Evolutionary conservation across 1,140 invertebrate genomes (phyloP), one percentile per base, ranked within the genome.

Genomic region (Zaprionus tsacasi): DNA sequence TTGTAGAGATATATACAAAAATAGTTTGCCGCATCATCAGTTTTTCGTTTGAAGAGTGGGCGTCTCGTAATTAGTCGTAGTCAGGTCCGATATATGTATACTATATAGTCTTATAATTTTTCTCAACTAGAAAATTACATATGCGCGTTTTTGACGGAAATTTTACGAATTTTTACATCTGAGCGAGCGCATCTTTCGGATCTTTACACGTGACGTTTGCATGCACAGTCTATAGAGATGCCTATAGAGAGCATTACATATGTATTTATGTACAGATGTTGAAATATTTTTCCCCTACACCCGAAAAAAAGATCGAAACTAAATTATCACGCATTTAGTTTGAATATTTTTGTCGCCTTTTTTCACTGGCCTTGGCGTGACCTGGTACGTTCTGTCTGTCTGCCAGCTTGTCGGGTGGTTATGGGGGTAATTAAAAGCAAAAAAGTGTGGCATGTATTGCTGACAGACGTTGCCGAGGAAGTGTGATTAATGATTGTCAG

Each of bases 301-400:
- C 59, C 48, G 13, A 88, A 78, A 78, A 79, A 78, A 36, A 63
- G 48, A 15, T 66, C 21, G 64, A 25, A 64, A 68, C 63, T 57
- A 61, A 71, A 76, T 59, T 63, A 56, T 65, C 68, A 65, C 40
- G 71, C 65, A 40, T 79, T 67, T 73, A 50, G 60, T 70, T 72
- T 66, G 45, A 63, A 48, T 55, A 55, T 68, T 68, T 54, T 25
- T 66, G 70, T 68, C 70, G 69, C 54, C 63, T 55, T 70, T 70
- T 79, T 88, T 88, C 67, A 40, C 40, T 67, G 81, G 78, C 85
- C 85, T 88, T 88, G 83, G 63, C 80, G 73, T 88, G 76, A 80
- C 76, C 82, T 72, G 67, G 73, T 55, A 52, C 68, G 52, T 12
- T 35, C 33, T 35, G 27, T 48, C n/a, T 68, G 64, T 55, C 69